phyloP scores from a whole-genome alignment of 2,888 invertebrate species.

The Drymonia ruficornis region DNA sequence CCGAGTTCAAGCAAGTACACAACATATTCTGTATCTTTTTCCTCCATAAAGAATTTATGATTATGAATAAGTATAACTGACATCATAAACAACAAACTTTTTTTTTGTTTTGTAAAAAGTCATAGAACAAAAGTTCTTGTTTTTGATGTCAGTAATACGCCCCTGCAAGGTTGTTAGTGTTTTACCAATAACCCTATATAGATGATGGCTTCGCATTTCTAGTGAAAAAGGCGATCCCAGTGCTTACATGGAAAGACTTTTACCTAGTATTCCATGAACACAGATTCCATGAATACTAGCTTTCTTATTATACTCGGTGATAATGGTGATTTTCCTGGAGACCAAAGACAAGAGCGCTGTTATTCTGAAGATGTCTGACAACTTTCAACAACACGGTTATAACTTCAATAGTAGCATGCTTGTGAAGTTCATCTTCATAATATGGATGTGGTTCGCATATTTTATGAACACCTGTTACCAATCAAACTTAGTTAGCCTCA shows the following conservation, averaged over 20 bases:
- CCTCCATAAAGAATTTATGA: too few species aligned
- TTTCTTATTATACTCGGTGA: conserved; percentile 36
- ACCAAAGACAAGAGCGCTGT: conserved; percentile 41
- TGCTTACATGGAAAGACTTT: conserved; percentile 45
- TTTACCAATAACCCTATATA: too few species aligned
- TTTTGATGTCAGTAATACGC: too few species aligned
- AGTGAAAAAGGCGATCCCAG: conserved; percentile 42
- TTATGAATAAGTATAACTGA: too few species aligned
- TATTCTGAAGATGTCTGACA: conserved; percentile 44
- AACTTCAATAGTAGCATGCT: conserved; percentile 27
- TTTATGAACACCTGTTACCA: conserved; percentile 53
- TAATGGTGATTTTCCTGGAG: conserved; percentile 34
- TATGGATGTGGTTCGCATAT: conserved; percentile 55
- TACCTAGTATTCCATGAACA: conserved; percentile 45
- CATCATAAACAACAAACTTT: too few species aligned
- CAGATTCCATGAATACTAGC: conserved; percentile 42
- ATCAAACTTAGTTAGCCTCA: conserved; percentile 51
- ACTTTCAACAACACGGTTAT: conserved; percentile 44
- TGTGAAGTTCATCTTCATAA: conserved; percentile 37
- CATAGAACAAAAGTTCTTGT: too few species aligned
- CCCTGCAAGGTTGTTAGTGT: too few species aligned
- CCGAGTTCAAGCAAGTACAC: too few species aligned
- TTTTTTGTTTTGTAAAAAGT: too few species aligned
- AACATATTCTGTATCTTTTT: too few species aligned
- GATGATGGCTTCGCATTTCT: conserved; percentile 40